Percentiles rank a stretch among this genome's conserved stretches.
phyloP scores from a whole-genome alignment of 2,888 invertebrate species.

The Tachina lurida region DNA sequence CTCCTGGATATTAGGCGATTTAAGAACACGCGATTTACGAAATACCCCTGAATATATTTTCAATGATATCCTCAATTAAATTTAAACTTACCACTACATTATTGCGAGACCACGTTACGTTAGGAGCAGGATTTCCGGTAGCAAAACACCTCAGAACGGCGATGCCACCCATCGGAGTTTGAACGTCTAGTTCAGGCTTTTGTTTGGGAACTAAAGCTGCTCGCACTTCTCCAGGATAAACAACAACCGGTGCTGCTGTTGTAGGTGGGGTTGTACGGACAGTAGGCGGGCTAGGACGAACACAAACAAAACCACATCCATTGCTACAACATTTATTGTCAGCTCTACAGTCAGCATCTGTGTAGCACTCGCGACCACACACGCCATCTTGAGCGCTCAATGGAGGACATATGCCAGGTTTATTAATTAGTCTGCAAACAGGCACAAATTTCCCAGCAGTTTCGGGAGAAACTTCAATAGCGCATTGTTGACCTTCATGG shows the following conservation, averaged over 20 bases:
- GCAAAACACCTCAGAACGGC: conserved; percentile 90
- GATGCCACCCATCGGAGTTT: conserved; percentile 88
- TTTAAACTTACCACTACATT: conserved; percentile 86
- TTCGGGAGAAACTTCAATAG: conserved; percentile 84
- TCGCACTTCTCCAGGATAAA: conserved; percentile 79
- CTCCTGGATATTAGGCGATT: too few species aligned
- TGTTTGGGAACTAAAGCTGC: conserved; percentile 83
- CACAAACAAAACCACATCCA: conserved; percentile 90
- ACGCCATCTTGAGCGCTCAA: conserved; percentile 81
- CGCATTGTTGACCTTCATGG: conserved; percentile 87
- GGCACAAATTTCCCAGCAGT: conserved; percentile 78
- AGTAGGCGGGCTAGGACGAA: conserved; percentile 83
- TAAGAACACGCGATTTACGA: too few species aligned
- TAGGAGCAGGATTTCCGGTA: conserved; percentile 90
- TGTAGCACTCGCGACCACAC: conserved; percentile 89
- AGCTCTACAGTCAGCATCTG: conserved; percentile 91
- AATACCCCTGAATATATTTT: too few species aligned
- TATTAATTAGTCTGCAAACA: conserved; percentile 84
- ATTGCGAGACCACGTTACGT: conserved; percentile 90
- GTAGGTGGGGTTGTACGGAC: conserved; percentile 82
- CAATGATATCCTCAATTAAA: too few species aligned
- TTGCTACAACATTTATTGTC: conserved; percentile 91
- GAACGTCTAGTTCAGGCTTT: conserved; percentile 85
- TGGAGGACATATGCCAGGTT: conserved; percentile 87
- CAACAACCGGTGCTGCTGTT: conserved; percentile 81